These are phyloP conservation scores for Heliconius nattereri DNA, from an alignment of 1,140 invertebrate genomes.

Conservation along the genomic window DNA sequence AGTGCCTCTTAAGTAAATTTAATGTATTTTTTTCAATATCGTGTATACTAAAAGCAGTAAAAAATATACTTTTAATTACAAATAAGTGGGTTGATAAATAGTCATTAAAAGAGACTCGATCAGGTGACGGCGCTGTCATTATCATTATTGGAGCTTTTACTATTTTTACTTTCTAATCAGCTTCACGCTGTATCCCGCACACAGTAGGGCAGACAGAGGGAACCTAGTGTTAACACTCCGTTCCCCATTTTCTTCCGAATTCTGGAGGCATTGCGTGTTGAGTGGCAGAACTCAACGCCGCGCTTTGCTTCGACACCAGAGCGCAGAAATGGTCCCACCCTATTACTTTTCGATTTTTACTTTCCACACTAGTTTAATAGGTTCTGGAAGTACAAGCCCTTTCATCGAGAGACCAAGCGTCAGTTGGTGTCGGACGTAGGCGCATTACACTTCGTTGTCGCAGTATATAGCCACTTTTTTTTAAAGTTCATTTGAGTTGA, in stretches of 20 bases:
- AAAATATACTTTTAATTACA: conserved; percentile 4
- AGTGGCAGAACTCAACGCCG: too few relatives aligned
- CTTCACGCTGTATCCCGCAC: too few relatives aligned
- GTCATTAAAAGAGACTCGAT: conserved; percentile 4
- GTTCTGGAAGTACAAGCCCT: conserved; percentile 49
- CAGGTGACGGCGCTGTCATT: conserved; percentile 37
- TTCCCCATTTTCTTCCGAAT: too few relatives aligned
- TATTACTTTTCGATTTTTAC: conserved; percentile 41
- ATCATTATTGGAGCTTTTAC: conserved; percentile 61
- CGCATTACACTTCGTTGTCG: conserved; percentile 42
- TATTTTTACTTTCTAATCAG: conserved; percentile 36
- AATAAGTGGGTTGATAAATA: neutral
- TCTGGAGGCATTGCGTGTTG: too few relatives aligned
- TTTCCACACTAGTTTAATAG: conserved; percentile 42
- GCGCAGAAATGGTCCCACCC: too few relatives aligned
- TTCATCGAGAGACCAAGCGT: conserved; percentile 48
- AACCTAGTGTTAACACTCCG: too few relatives aligned
- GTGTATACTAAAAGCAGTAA: neutral
- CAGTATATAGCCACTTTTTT: conserved; percentile 47
- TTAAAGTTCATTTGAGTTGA: conserved; percentile 23
- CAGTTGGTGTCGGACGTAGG: conserved; percentile 42
- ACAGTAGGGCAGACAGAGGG: too few relatives aligned
- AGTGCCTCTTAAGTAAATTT: too few relatives aligned
- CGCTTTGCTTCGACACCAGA: too few relatives aligned
- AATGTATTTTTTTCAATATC: too few relatives aligned